These are phyloP conservation scores for Leucoraja ocellata DNA, from an alignment of 2,797 vertebrate genomes.

Conservation along the genomic window DNA sequence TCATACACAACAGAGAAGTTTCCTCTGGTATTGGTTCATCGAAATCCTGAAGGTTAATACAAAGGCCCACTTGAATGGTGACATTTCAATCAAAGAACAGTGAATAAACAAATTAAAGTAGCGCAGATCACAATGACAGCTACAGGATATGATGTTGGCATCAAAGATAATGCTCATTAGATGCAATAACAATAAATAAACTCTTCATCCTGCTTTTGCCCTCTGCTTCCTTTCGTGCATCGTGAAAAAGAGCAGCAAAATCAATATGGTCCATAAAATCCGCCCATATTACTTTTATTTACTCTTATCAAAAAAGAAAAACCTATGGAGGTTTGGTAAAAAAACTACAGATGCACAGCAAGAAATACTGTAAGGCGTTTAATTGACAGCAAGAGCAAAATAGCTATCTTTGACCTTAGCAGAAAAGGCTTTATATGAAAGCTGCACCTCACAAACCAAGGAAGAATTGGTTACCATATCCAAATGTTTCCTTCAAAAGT, in stretches of 20 bases:
- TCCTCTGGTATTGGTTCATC: neutral
- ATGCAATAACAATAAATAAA: neutral
- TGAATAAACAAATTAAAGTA: neutral
- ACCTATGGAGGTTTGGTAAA: conserved; percentile 8
- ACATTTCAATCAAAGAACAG: conserved; percentile 23
- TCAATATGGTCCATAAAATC: neutral
- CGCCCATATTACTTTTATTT: neutral
- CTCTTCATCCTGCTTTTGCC: neutral
- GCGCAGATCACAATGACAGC: neutral
- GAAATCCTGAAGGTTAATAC: conserved; percentile 6
- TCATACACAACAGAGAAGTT: neutral
- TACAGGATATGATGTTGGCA: conserved; percentile 15
- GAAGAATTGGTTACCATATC: neutral
- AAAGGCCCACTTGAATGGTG: neutral
- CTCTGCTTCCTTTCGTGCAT: neutral
- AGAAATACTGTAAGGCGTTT: neutral
- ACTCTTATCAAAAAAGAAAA: neutral
- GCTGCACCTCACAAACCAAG: neutral
- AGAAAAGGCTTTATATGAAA: neutral
- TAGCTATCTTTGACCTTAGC: neutral
- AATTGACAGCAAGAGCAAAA: neutral
- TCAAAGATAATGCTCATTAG: neutral
- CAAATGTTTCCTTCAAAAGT: neutral
- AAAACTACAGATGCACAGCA: neutral
- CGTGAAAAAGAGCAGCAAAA: neutral